Base-by-base conservation (phyloP, 1,140 invertebrate genomes). In the Trinorchestia longiramus region DNA sequence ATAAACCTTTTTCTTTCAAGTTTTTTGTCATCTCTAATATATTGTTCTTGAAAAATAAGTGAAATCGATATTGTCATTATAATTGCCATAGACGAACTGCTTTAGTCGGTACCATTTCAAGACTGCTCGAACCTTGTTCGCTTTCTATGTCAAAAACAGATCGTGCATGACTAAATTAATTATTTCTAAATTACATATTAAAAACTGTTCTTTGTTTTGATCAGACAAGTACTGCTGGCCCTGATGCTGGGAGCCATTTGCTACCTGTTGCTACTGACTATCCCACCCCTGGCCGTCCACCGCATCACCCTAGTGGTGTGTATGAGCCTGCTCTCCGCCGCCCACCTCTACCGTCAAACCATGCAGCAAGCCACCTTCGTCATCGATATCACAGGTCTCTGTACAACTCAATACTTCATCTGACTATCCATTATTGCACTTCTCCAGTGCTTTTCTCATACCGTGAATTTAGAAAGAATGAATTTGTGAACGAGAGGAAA, bases 321-420 rank as follows among this genome's bases (percentile, higher is more conserved):
- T 28, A 98, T 99, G 97, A 97, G 98, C 88, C 99, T 99, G 97
- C 97, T 99, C 95, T 98, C 99, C 6, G 98, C 98, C 96, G 98
- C 99, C 91, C 99, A 99, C 97, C 97, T 99, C 96, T 98, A 99
- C 97, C 97, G 99, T 95, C 98, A 99, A 97, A 98, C 99, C 45
- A 99, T 99, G 97, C 98, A 99, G 97, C 99, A 99, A 97, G 98
- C 98, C 95, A 98, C 98, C 88, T 99, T 99, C 97, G 98, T 98
- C n/a, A 97, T 99, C 95, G 99, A 99, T 97, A 98, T 99, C 96
- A 99, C 99, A 97, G 99, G 99, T 98, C 98, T 97, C 97, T 96
- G 47, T 8, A 53, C 47, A 19, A 6, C 19, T 53, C 47, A 53
- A n/a, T n/a, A n/a, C n/a, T n/a, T n/a, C n/a, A n/a, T n/a, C n/a